A percentile compares a stretch with the other conserved stretches of the same genome.
Evolutionary conservation across 2,113 vertebrate genomes (phyloP).

Genomic region (Urocolius indicus): DNA sequence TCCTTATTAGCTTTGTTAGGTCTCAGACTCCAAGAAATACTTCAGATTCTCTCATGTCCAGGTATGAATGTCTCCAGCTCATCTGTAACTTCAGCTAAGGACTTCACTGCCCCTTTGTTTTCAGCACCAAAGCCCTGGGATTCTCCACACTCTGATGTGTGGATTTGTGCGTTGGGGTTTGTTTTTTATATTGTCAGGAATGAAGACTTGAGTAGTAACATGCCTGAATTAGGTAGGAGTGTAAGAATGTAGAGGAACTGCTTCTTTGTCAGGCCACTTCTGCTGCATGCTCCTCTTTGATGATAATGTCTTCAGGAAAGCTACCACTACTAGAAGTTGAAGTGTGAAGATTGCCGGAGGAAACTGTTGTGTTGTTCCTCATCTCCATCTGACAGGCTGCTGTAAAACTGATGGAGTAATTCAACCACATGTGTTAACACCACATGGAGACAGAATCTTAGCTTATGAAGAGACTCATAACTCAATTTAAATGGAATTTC

Average conservation of each 20-base stretch:
- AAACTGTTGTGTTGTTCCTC: not conserved
- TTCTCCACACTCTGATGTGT: not conserved
- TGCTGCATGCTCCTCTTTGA: not conserved
- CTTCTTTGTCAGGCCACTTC: not conserved
- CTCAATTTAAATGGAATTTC: not conserved
- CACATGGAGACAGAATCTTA: not conserved
- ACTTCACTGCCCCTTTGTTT: not conserved
- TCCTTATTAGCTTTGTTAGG: not conserved
- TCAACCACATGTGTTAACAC: not conserved
- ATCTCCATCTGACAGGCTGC: not conserved
- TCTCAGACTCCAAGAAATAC: not conserved
- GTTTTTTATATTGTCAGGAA: not conserved
- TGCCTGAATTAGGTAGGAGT: not conserved
- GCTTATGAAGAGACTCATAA: not conserved
- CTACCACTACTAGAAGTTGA: not conserved
- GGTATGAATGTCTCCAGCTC: not conserved
- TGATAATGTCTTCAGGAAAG: fast-evolving
- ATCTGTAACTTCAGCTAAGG: not conserved
- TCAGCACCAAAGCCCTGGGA: not conserved
- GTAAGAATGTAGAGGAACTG: not conserved
- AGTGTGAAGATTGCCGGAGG: not conserved
- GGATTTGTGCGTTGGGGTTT: too few species aligned
- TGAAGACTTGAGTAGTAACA: not conserved
- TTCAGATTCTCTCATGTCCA: not conserved
- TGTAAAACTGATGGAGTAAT: not conserved